These are phyloP conservation scores for Geophilus truncorum DNA, from an alignment of 2,888 invertebrate species.

Conservation along the genomic window DNA sequence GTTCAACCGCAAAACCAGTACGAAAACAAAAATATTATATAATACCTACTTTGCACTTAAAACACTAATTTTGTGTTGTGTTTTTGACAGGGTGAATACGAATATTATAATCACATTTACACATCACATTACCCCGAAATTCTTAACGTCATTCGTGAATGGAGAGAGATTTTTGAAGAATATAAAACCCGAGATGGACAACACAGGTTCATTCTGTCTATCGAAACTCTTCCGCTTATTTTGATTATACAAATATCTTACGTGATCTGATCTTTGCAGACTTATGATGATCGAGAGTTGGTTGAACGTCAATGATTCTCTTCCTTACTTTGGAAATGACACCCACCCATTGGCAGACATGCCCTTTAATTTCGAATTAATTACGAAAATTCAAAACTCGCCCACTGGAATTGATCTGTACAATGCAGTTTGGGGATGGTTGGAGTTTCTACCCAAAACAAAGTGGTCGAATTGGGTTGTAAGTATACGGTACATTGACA, in stretches of 20 bases:
- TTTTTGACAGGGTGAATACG: constrained; percentile 33
- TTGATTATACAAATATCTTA: no score
- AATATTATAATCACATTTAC: constrained; percentile 33
- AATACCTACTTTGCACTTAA: no score
- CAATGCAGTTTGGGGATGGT: constrained; percentile 62
- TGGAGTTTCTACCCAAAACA: constrained; percentile 57
- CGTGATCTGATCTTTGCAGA: background rate
- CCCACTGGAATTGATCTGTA: constrained; percentile 52
- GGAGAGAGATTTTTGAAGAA: constrained; percentile 59
- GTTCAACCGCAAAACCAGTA: constrained; percentile 44
- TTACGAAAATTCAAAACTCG: constrained; percentile 49
- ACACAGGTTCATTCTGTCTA: constrained; percentile 44
- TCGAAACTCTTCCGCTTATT: constrained; percentile 54
- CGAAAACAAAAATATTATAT: no score
- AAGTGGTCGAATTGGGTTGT: constrained; percentile 70
- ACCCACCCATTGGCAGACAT: constrained; percentile 61
- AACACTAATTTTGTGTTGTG: no score
- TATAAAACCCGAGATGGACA: constrained; percentile 52
- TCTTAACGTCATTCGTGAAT: constrained; percentile 58
- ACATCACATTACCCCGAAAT: constrained; percentile 50
- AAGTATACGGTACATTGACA: constrained; percentile 39
- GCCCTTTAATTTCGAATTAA: constrained; percentile 72
- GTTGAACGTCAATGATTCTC: constrained; percentile 55
- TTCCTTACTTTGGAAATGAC: constrained; percentile 62
- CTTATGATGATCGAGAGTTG: background rate